Evolutionary conservation across 2,888 invertebrate genomes (phyloP).

Genomic region (Trachelus stipa): DNA sequence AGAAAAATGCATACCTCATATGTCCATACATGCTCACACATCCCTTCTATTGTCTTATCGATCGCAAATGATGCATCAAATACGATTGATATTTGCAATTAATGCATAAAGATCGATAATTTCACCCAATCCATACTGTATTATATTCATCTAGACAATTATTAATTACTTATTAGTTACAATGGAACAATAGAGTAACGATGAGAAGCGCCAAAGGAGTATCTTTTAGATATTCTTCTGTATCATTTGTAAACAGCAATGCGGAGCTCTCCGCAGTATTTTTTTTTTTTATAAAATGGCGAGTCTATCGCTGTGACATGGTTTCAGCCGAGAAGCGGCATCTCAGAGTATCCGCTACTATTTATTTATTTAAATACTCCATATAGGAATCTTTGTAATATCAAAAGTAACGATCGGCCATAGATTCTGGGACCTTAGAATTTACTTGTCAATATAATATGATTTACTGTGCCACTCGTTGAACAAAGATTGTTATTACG

Average conservation of each 20-base stretch:
- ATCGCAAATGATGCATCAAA: constrained; percentile 29
- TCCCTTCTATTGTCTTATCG: constrained; percentile 32
- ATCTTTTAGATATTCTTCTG: not conserved
- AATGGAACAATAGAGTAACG: not conserved
- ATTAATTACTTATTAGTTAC: constrained; percentile 39
- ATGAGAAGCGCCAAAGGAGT: not conserved
- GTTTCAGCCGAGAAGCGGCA: constrained; percentile 13
- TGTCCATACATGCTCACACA: constrained; percentile 21
- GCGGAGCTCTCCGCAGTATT: not conserved
- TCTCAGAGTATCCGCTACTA: constrained; percentile 11
- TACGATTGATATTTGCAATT: constrained; percentile 33
- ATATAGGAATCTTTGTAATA: constrained; percentile 13
- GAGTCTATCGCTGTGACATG: not conserved
- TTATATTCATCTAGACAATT: constrained; percentile 49
- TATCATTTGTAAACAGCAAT: constrained; percentile 1
- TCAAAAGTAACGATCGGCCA: not conserved
- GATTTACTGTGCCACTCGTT: not conserved
- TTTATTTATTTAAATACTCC: constrained; percentile 24
- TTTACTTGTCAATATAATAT: not conserved
- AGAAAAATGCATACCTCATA: constrained; percentile 28
- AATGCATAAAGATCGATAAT: constrained; percentile 37
- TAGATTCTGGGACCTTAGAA: not conserved
- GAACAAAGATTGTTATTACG: too few species aligned
- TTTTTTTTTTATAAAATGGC: not conserved
- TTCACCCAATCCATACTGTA: constrained; percentile 35